Conservation (phyloP, 2,113 vertebrate species). For the Australoheros scitulus region DNA sequence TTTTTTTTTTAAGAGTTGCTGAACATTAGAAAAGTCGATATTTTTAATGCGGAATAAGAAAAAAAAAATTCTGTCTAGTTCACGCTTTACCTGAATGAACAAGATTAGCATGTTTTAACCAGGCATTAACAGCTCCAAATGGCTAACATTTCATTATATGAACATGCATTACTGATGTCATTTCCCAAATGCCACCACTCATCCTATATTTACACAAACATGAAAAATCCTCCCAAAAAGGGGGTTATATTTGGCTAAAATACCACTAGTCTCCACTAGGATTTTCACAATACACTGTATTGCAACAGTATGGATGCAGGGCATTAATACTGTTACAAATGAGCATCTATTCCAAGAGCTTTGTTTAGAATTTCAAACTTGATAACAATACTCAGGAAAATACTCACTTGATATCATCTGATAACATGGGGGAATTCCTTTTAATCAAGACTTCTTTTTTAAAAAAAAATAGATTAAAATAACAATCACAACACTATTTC, state of each 20-base stretch:
- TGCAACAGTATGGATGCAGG: no score
- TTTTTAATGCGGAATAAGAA: not conserved
- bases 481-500: no score
- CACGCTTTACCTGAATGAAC: not conserved
- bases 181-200: not conserved
- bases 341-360: no score
- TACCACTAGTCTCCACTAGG: not conserved
- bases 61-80: not conserved
- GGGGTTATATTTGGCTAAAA: not conserved
- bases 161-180: not conserved
- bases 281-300: no score
- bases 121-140: not conserved
- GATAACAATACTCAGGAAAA: no score
- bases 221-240: no score
- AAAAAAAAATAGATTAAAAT: no score
- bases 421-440: no score
- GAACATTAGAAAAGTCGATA: not conserved
- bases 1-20: not conserved
- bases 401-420: no score
- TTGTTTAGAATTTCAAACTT: no score
- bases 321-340: no score
- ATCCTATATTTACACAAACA: not conserved
- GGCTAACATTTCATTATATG: not conserved
- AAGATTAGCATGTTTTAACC: not conserved
- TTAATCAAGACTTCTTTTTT: no score